Base-by-base conservation (phyloP, 2,888 invertebrate genomes). In the Idaea dimidiata region DNA sequence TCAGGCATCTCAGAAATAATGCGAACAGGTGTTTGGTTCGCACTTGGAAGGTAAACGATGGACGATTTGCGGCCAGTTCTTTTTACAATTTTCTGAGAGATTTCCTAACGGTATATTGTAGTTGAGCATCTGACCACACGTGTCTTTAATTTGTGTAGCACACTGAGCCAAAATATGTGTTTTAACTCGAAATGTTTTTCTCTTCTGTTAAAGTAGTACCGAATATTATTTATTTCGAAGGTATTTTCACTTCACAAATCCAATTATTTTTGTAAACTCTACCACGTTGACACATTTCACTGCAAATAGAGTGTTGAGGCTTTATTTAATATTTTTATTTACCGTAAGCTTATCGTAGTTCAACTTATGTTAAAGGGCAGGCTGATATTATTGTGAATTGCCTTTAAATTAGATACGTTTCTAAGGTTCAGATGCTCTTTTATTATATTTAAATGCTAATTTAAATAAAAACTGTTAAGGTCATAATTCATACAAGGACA, bases 1-100 rank as follows among this genome's bases (percentile, higher is more conserved):
- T 68, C 66, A 68, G 67, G 70, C 69, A 68, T 73, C 68, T 72
- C 65, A 43, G 43, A 10, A 10, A 43, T 43, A 66, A 59, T 64
- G 72, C 74, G 75, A 74, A 76, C 68, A 77, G 69, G 73, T 75
- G 74, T 71, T 72, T 76, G 10, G 43, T 43, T 43, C 43, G 43
- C 43, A 43, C 43, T 43, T 43, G 43, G 43, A 43, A 7, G 43
- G 6, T 43, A 10, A 43, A 43, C 43, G 43, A 10, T 43, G 43
- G 14, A 43, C 43, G 43, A 8, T 43, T 43, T 43, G 6, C 10
- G 10, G 43, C 8, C 10, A 14, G 43, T 43, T 43, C 10, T 10
- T 2, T 43, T 43, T 14, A 33, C 7, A 33, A 10, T 33, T 6
- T 10, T 33, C 33, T 33, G 3, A 43, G 43, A 43, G 6, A 43